Percentiles rank a stretch among this genome's conserved stretches.
Evolutionary conservation across 2,888 invertebrate species (phyloP).

Genomic region (Sipha maydis): DNA sequence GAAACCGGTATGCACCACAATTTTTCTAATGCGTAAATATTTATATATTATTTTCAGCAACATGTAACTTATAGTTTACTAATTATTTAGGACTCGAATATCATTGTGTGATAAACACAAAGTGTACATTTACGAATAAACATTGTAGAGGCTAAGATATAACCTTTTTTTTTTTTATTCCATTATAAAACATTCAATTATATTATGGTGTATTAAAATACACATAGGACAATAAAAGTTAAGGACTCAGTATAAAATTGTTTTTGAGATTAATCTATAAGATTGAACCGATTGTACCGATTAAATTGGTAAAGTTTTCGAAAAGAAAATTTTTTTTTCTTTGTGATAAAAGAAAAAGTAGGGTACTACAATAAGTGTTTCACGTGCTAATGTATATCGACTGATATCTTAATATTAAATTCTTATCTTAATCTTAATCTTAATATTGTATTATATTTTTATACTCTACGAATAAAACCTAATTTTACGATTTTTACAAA

Average conservation of each 20-base stretch:
- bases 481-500: not conserved
- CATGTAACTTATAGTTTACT: no score
- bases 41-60: no score
- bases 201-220: not conserved
- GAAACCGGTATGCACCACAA: no score
- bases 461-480: not conserved
- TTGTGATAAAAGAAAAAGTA: not conserved
- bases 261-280: constrained; percentile 30
- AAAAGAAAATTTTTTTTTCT: not conserved
- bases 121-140: no score
- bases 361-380: not conserved
- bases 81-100: no score
- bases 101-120: no score
- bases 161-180: not conserved
- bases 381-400: constrained; percentile 25
- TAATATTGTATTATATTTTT: not conserved
- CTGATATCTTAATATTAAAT: no score
- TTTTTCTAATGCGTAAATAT: no score
- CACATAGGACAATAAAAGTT: not conserved
- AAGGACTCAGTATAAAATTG: not conserved
- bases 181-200: not conserved
- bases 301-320: constrained; percentile 27
- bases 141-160: not conserved
- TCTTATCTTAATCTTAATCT: not conserved
- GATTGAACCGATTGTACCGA: not conserved